These are phyloP conservation scores for Leguminivora glycinivorella DNA, from an alignment of 1,140 invertebrate genomes.

Conservation along the genomic window DNA sequence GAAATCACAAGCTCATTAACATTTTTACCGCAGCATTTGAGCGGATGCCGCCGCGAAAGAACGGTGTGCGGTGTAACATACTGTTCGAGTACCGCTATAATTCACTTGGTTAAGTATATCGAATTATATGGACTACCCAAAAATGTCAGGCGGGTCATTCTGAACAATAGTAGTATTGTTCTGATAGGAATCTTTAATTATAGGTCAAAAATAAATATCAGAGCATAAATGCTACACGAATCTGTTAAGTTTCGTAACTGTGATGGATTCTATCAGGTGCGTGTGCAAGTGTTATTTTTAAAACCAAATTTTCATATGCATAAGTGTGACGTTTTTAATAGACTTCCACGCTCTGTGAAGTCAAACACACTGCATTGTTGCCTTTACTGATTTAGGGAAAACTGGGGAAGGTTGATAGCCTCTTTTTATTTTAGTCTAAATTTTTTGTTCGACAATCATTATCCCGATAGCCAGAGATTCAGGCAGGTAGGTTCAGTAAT, in stretches of 20 bases:
- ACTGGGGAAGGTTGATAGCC: too few species aligned
- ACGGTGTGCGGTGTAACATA: conserved; percentile 32
- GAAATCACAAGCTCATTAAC: conserved; percentile 33
- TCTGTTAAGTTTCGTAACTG: neutral
- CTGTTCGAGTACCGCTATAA: conserved; percentile 33
- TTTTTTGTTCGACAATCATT: too few species aligned
- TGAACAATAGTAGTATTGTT: neutral
- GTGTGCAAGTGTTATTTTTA: too few species aligned
- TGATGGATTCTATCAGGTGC: neutral
- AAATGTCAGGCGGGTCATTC: conserved; percentile 4
- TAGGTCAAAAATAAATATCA: neutral
- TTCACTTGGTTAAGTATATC: conserved; percentile 29
- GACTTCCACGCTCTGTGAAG: too few species aligned
- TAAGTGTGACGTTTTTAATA: too few species aligned
- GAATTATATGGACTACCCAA: conserved; percentile 13
- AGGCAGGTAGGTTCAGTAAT: too few species aligned
- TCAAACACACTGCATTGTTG: too few species aligned
- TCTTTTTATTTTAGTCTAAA: too few species aligned
- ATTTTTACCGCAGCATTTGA: conserved; percentile 36
- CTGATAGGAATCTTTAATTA: neutral
- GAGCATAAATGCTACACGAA: neutral
- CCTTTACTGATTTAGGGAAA: too few species aligned
- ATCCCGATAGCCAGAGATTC: too few species aligned
- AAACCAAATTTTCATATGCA: too few species aligned
- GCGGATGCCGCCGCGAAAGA: conserved; percentile 37